These are phyloP conservation scores for Brachyistius frenatus DNA, from an alignment of 2,113 vertebrate genomes.

Conservation along the genomic window DNA sequence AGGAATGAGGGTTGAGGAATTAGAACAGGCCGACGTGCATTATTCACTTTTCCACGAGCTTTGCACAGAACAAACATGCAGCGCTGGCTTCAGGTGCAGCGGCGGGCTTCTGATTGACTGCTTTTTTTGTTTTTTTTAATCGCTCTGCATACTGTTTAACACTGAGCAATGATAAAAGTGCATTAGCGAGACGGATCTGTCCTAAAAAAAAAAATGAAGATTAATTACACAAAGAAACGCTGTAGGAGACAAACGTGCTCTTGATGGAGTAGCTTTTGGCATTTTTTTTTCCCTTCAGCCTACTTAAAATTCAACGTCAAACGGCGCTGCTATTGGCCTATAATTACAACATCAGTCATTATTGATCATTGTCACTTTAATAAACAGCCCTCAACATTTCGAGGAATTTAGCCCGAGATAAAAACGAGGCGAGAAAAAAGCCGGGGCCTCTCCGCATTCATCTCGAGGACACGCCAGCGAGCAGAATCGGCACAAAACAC, in stretches of 20 bases:
- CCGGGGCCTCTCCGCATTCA: slow-evolving; percentile 45
- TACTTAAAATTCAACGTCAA: slow-evolving; percentile 76
- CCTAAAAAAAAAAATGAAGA: slow-evolving; percentile 65
- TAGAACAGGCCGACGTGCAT: slow-evolving; percentile 58
- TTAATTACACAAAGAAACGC: slow-evolving; percentile 68
- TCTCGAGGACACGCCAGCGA: slow-evolving; percentile 47
- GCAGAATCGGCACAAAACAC: not conserved
- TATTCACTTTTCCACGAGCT: slow-evolving; percentile 51
- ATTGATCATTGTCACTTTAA: slow-evolving; percentile 83
- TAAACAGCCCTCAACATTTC: slow-evolving; percentile 79
- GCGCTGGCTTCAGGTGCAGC: slow-evolving; percentile 52
- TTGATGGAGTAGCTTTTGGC: slow-evolving; percentile 62
- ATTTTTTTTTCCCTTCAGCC: slow-evolving; percentile 30
- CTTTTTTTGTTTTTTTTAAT: slow-evolving; percentile 3
- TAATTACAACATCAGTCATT: slow-evolving; percentile 84
- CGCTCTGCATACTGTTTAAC: not conserved
- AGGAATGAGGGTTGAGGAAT: slow-evolving; percentile 37
- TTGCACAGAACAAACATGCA: slow-evolving; percentile 41
- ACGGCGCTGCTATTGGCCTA: slow-evolving; percentile 57
- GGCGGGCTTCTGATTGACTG: not conserved
- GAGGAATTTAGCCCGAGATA: slow-evolving; percentile 63
- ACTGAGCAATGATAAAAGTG: slow-evolving; percentile 71
- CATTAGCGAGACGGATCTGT: slow-evolving; percentile 65
- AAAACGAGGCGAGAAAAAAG: slow-evolving; percentile 65
- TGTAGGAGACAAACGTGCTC: slow-evolving; percentile 50